Conservation (phyloP, 2,888 invertebrate genomes). For the Ferrisia virgata region DNA sequence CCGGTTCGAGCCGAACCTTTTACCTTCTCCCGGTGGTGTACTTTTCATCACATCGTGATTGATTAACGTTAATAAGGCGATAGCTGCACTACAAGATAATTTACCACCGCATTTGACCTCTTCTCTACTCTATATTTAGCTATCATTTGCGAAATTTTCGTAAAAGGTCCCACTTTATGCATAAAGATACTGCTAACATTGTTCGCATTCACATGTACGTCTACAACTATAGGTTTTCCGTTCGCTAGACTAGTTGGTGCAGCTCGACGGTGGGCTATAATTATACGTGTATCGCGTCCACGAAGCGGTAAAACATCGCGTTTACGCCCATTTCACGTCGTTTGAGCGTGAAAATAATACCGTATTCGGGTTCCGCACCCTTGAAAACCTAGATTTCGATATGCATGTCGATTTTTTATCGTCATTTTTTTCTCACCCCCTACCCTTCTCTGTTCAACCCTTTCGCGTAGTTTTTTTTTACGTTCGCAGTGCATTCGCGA, state of each 20-base stretch:
- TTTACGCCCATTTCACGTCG: background rate
- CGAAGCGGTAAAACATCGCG: background rate
- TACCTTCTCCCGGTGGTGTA: background rate
- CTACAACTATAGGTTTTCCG: background rate
- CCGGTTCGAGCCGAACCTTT: background rate
- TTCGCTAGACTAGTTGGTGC: too few species aligned
- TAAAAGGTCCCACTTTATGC: too few species aligned
- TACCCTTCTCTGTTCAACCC: background rate
- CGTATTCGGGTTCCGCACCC: background rate
- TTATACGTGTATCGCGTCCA: background rate
- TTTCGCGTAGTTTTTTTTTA: background rate
- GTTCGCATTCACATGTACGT: too few species aligned
- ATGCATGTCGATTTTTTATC: background rate
- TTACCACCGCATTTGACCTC: too few species aligned
- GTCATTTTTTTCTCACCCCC: background rate
- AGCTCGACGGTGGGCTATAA: background rate
- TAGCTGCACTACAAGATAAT: too few species aligned
- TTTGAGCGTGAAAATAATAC: background rate
- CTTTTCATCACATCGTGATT: background rate
- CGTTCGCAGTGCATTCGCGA: too few species aligned
- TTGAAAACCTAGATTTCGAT: background rate
- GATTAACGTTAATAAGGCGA: background rate
- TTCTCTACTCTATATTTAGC: too few species aligned
- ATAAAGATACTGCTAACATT: too few species aligned
- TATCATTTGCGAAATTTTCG: background rate